These are phyloP conservation scores for Pipra filicauda DNA, from an alignment of 2,113 vertebrate genomes.

Conservation along the genomic window DNA sequence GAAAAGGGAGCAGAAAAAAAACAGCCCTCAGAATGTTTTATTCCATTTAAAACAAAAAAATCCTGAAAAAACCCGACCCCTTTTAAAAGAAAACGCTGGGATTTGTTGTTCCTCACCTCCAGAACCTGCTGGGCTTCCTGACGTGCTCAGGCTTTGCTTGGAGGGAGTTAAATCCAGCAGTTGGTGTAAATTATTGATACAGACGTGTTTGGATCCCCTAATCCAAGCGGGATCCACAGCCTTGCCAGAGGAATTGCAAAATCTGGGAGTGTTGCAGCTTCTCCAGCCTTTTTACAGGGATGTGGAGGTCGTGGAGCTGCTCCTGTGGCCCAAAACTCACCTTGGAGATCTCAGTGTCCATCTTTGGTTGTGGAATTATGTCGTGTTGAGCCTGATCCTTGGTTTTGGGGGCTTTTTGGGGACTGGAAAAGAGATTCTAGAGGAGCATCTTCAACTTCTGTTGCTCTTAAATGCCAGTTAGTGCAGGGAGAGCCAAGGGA, in stretches of 20 bases:
- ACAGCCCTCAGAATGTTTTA: not conserved
- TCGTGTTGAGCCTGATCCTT: not conserved
- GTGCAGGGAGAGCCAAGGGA: accelerated
- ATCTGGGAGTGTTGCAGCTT: accelerated
- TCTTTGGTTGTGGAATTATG: accelerated
- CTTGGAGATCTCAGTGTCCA: too few relatives aligned
- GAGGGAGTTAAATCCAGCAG: not conserved
- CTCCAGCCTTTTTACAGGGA: not conserved
- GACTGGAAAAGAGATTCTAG: not conserved
- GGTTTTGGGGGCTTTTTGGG: not conserved
- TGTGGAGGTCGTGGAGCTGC: not conserved
- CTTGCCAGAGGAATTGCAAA: not conserved
- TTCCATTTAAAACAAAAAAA: not conserved
- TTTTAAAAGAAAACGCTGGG: not conserved
- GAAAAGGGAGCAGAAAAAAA: not conserved
- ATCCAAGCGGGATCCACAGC: not conserved
- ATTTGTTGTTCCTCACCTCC: not conserved
- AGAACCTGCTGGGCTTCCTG: not conserved
- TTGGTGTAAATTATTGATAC: accelerated
- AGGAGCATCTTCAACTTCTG: not conserved
- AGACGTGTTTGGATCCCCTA: not conserved
- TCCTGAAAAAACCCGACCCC: not conserved
- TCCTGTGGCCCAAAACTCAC: not conserved
- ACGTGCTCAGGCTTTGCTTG: not conserved
- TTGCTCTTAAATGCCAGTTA: not conserved